Percentiles rank a stretch among this genome's conserved stretches.
These are phyloP conservation scores for Marmota flaviventris DNA, from an alignment of 2,113 vertebrate genomes.

Conservation along the genomic window DNA sequence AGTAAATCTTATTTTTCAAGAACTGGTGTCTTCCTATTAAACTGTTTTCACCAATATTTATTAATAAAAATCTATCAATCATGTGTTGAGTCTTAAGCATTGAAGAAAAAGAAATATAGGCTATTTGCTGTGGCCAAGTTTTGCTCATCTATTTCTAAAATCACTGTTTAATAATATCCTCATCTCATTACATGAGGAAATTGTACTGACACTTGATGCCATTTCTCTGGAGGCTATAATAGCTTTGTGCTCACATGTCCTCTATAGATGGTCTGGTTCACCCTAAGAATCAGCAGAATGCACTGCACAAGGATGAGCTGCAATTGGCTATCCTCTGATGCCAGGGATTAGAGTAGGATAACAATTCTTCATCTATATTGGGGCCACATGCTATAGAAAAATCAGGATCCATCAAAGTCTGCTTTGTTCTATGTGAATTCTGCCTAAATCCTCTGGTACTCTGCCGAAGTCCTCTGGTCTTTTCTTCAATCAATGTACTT, in stretches of 20 bases:
- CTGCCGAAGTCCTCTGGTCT: neutral
- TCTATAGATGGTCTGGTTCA: neutral
- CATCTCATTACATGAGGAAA: neutral
- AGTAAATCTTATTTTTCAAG: neutral
- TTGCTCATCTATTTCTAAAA: neutral
- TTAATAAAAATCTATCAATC: neutral
- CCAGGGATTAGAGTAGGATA: neutral
- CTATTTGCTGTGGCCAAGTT: neutral
- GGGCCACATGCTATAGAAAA: neutral
- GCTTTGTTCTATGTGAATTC: neutral
- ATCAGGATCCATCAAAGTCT: neutral
- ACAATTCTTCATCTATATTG: neutral
- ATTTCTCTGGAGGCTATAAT: neutral
- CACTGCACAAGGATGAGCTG: neutral
- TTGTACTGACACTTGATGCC: neutral
- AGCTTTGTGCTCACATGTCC: neutral
- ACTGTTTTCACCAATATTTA: neutral
- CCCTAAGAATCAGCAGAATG: neutral
- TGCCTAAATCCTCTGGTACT: neutral
- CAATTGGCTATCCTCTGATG: neutral
- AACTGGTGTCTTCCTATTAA: conserved; percentile 11
- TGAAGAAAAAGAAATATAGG: neutral
- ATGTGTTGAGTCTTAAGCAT: neutral
- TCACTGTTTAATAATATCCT: neutral
- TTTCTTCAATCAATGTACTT: conserved; percentile 32